Evolutionary conservation across 2,888 invertebrate genomes (phyloP).

Genomic region (Nomada flava): DNA sequence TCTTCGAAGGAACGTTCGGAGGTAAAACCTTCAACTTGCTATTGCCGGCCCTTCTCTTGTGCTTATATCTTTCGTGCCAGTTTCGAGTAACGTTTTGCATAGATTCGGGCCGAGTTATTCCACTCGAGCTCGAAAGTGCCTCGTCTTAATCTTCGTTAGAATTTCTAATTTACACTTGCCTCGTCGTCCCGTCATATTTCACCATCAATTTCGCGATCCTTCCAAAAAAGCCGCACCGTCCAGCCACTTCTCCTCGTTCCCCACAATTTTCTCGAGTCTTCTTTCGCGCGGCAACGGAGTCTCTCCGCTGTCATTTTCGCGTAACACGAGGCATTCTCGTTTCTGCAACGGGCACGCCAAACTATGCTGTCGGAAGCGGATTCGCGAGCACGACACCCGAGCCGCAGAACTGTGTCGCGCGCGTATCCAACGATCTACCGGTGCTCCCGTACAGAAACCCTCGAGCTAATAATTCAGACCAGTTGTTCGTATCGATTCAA

Average conservation of each 20-base stretch:
- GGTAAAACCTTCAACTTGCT: background rate
- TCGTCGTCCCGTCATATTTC: conserved; percentile 24
- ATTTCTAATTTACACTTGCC: conserved; percentile 72
- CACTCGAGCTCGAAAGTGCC: conserved; percentile 37
- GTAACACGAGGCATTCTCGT: conserved; percentile 2
- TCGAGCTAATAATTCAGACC: conserved; percentile 35
- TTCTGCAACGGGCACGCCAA: background rate
- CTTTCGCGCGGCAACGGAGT: background rate
- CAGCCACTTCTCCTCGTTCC: background rate
- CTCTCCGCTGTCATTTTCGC: conserved; percentile 9
- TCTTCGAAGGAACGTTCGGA: conserved; percentile 23
- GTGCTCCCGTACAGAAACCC: background rate
- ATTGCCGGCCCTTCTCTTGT: conserved; percentile 11
- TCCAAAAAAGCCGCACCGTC: background rate
- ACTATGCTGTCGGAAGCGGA: background rate
- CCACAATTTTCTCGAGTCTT: background rate
- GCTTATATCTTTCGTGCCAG: conserved; percentile 11
- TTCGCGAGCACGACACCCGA: background rate
- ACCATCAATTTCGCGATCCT: conserved; percentile 14
- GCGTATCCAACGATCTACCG: background rate
- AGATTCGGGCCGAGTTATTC: conserved; percentile 22
- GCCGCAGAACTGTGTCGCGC: conserved; percentile 22
- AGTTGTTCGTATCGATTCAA: conserved; percentile 35
- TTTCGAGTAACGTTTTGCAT: conserved; percentile 33
- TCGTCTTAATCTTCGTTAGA: conserved; percentile 74